Percentiles rank a stretch among this genome's conserved stretches.
Evolutionary conservation across 2,797 vertebrate species (phyloP).

Genomic region (Liasis olivaceus): DNA sequence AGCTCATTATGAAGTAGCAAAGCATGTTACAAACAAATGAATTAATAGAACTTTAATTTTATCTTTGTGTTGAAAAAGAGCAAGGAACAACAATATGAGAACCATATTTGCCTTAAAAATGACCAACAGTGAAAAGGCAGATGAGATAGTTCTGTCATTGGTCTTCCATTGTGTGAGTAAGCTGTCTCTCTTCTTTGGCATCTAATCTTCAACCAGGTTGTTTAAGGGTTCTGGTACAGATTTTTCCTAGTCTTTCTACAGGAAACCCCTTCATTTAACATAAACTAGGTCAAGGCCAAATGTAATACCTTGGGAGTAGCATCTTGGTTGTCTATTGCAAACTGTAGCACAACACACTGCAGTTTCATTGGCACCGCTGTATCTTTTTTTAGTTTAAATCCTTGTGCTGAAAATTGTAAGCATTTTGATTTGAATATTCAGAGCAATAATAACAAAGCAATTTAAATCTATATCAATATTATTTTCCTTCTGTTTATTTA

Average conservation of each 20-base stretch:
- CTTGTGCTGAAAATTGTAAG: neutral
- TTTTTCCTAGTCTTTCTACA: neutral
- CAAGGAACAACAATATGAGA: neutral
- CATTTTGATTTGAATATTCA: neutral
- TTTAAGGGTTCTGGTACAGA: neutral
- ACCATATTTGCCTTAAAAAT: neutral
- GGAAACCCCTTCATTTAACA: neutral
- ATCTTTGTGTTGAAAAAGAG: neutral
- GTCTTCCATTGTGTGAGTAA: neutral
- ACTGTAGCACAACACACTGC: neutral
- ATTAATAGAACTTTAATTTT: neutral
- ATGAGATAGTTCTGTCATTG: neutral
- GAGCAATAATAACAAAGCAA: neutral
- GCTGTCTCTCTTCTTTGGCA: neutral
- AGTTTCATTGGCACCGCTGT: neutral
- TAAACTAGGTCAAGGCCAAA: neutral
- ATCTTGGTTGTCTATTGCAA: neutral
- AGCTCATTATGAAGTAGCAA: neutral
- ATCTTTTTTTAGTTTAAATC: neutral
- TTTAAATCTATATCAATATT: neutral
- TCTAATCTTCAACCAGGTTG: neutral
- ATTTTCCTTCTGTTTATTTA: neutral
- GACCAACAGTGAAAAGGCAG: neutral
- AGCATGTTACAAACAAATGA: neutral
- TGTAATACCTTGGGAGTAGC: neutral